Evolutionary conservation across 1,140 invertebrate species (phyloP).

Genomic region (Lordiphosa stackelbergi): DNA sequence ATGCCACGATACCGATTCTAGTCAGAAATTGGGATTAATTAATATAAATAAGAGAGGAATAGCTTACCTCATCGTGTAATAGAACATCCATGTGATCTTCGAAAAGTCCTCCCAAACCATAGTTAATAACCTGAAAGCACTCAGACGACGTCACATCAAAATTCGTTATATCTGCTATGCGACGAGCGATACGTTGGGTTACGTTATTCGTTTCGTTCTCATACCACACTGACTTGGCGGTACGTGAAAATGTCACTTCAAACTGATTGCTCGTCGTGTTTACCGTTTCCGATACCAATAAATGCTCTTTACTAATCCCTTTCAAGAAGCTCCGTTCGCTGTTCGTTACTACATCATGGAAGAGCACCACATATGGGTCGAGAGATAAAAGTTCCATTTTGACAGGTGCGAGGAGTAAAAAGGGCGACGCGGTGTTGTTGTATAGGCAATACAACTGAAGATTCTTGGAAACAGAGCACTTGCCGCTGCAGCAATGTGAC

Average conservation of each 20-base stretch:
- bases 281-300: not conserved
- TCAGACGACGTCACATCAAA: not conserved
- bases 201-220: not conserved
- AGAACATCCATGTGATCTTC: not conserved
- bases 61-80: not conserved
- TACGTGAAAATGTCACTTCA: not conserved
- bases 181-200: not conserved
- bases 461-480: too few species aligned
- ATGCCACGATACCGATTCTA: not conserved
- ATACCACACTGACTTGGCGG: not conserved
- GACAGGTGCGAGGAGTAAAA: too few species aligned
- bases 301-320: not conserved
- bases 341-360: conserved; percentile 14
- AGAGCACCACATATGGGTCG: conserved; percentile 2
- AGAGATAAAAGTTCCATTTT: too few species aligned
- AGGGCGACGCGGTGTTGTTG: too few species aligned
- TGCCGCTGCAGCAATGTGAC: too few species aligned
- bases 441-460: too few species aligned
- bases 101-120: conserved; percentile 8
- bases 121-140: not conserved
- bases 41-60: too few species aligned
- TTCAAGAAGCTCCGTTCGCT: not conserved
- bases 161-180: not conserved
- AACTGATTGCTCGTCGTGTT: not conserved
- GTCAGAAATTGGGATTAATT: too few species aligned